Base-by-base conservation (phyloP, 1,140 invertebrate species). In the Ganaspis sp. region DNA sequence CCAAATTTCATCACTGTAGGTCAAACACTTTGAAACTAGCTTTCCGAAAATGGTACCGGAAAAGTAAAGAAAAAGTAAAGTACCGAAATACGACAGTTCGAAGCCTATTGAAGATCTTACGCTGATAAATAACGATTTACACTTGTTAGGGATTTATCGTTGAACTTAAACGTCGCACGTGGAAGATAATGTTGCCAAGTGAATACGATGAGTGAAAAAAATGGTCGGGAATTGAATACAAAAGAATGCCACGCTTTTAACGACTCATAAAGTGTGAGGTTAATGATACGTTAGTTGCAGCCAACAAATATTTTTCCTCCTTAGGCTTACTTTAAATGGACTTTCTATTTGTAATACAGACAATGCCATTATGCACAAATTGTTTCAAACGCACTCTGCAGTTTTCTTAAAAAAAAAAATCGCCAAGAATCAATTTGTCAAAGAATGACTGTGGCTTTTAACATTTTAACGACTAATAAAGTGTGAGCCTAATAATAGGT, bases 221-320 rank as follows among this genome's bases (percentile, higher is more conserved):
- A n/a, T 15, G 1, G 3, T 12, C 4, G 58, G n/a, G 58, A 29
- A 64, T 34, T 64, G 58, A 64, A 64, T 64, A 29, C 58, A 64
- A 29, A 64, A 64, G 58, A 64, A 64, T 34, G 26, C 26, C 58
- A 64, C 3, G 58, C 58, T 64, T 64, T 64, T 64, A 64, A 64
- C 58, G 58, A 64, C 58, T 34, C 58, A 64, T 64, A 64, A 64
- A 64, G 58, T 29, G 12, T 15, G 26, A 64, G 26, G 23, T 64
- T 64, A 64, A 64, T 64, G 23, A 64, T 64, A 64, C 58, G 58
- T 64, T 64, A 29, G 54, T 6, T 12, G 54, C 21, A 29, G 58
- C 26, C 15, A 29, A 29, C 23, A 64, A n/a, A 29, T 64, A n/a
- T 64, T 29, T 64, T 64, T 64, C 23, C 11, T 64, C 12, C 23